Evolutionary conservation across 2,888 invertebrate species (phyloP), one percentile per base, ranked within the genome.

Genomic region (Drosophila quinaria): DNA sequence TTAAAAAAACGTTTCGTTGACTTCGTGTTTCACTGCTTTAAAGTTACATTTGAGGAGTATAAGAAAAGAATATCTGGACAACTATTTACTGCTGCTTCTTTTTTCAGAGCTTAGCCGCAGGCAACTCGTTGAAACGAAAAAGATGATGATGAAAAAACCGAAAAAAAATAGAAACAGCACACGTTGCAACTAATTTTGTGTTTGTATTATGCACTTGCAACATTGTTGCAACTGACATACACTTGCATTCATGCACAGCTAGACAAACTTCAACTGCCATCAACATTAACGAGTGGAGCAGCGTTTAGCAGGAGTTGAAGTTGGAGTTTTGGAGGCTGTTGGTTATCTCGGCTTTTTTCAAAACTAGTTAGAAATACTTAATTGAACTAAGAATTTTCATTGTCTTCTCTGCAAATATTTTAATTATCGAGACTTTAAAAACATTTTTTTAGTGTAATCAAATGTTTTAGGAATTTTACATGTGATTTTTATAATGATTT

Each of bases 121-220:
- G 79, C 79, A 74, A 47, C 58, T 62, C 52, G 74, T 74, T 78
- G 60, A 64, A 65, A 49, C 37, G 41, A 6, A 63, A 35, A 56
- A 47, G 42, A 62, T 31, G 51, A 54, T 56, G 35, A 61, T n/a
- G 25, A 25, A 52, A 49, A 35, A 47, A 70, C 47, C 37, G 19
- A 44, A 22, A 62, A 70, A 64, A 44, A 22, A n/a, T n/a, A 64
- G 66, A 66, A 68, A 65, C 62, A 71, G 75, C 70, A 78, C 70
- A 86, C 78, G 75, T 69, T 83, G 78, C 70, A 83, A 80, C 80
- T 86, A 86, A 89, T 83, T 81, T 76, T 59, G 74, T 81, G 70
- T 78, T 89, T 88, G 75, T 78, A 78, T 80, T 74, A 89, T 84
- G 73, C 78, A 89, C 84, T 83, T 83, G 84, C 87, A 81, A 84